A percentile compares a stretch with the other conserved stretches of the same genome.
These are phyloP conservation scores for Eustalomyia histrio DNA, from an alignment of 2,888 invertebrate species.

Conservation along the genomic window DNA sequence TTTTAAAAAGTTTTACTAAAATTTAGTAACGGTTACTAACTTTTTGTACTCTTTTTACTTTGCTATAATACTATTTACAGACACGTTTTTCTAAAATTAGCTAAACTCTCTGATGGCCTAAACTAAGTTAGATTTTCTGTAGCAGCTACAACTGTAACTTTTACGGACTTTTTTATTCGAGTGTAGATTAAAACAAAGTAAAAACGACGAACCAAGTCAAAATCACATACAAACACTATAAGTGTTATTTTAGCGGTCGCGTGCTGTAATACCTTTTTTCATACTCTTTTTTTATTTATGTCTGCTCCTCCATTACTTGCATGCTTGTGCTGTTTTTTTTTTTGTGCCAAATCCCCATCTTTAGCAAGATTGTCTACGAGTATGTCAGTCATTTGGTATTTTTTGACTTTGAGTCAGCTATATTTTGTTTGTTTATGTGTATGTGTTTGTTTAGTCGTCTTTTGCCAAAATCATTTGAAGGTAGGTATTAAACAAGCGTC, in stretches of 20 bases:
- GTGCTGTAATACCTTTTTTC: constrained; percentile 26
- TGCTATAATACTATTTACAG: too few species aligned
- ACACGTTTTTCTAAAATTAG: too few species aligned
- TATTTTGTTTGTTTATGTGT: neutral
- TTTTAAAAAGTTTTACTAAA: too few species aligned
- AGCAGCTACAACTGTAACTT: too few species aligned
- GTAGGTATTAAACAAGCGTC: constrained; percentile 29
- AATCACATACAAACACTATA: constrained; percentile 52
- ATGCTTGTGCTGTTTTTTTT: neutral
- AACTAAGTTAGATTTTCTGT: too few species aligned
- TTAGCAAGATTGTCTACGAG: constrained; percentile 1
- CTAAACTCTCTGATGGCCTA: too few species aligned
- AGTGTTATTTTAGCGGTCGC: constrained; percentile 57
- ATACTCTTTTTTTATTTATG: constrained; percentile 20
- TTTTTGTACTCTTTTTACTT: too few species aligned
- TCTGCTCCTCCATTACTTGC: neutral
- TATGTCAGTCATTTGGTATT: constrained; percentile 18
- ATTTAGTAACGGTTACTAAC: too few species aligned
- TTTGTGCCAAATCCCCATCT: constrained; percentile 16
- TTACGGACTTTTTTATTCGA: too few species aligned
- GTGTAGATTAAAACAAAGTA: neutral
- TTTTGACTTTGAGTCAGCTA: constrained; percentile 57
- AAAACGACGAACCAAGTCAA: constrained; percentile 1
- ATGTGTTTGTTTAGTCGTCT: neutral
- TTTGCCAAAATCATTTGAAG: constrained; percentile 29